Percentiles rank a stretch among this genome's conserved stretches.
Conservation (phyloP, 2,113 vertebrate genomes). For the Podocnemis expansa region DNA sequence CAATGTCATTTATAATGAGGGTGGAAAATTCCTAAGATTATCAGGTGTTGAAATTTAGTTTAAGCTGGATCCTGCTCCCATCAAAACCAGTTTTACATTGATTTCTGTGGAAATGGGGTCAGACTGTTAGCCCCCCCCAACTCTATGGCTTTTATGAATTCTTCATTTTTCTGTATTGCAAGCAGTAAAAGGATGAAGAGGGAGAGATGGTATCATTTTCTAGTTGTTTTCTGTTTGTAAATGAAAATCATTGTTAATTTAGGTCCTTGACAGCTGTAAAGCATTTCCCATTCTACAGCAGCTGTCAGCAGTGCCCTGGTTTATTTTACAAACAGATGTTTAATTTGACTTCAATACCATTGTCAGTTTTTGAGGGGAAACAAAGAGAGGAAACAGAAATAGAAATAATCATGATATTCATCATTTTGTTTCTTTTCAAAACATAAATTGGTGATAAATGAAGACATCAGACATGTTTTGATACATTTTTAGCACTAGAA, state of each 20-base stretch:
- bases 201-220: constrained; percentile 50
- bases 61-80: not conserved
- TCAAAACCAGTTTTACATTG: not conserved
- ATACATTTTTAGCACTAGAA: constrained; percentile 49
- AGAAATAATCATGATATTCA: constrained; percentile 73
- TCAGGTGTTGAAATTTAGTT: not conserved
- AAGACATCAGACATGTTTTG: constrained; percentile 58
- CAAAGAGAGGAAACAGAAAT: constrained; percentile 58
- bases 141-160: not conserved
- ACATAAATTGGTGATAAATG: constrained; percentile 60
- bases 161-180: constrained; percentile 46
- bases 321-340: constrained; percentile 84
- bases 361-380: constrained; percentile 72
- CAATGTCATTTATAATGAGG: not conserved
- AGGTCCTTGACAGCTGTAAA: constrained; percentile 74
- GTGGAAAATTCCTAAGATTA: not conserved
- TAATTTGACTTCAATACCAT: constrained; percentile 75
- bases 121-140: not conserved
- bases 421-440: constrained; percentile 74
- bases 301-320: constrained; percentile 74
- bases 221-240: constrained; percentile 69
- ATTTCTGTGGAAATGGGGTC: not conserved
- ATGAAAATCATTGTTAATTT: constrained; percentile 79
- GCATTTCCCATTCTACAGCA: constrained; percentile 73
- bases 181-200: not conserved